Base-by-base conservation (phyloP, 2,888 invertebrate species). In the Shargacucullia verbasci region DNA sequence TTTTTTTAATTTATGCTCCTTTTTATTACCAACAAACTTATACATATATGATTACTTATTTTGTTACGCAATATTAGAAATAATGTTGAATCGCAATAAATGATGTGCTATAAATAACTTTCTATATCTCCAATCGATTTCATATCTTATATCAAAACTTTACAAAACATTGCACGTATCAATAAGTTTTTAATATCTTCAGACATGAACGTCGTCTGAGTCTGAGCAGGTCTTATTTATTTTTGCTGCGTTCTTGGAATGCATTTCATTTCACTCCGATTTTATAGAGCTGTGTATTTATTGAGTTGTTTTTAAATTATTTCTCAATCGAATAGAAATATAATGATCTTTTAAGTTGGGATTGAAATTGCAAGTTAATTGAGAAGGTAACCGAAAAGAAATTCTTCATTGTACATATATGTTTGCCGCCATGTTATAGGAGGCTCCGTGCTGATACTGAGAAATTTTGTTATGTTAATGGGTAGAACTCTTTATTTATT, bases 101-200 rank as follows among this genome's bases (percentile, higher is more conserved):
- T 20, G 2, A 29, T 8, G 29, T 29, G 2, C 20, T 20, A 20
- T 4, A 20, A 29, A 29, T 29, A 2, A 9, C 7, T 29, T 29
- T 6, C 7, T 29, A 29, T 29, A 1, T 29, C 11, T 46, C 13
- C 33, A 46, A 56, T 15, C 44, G 14, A 29, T 49, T 45, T 52
- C 15, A 55, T 20, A 29, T 13, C 29, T 29, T 27, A 20, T 33
- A 25, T 14, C 27, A 20, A 48, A 5, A 52, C 29, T 58, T 58
- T 14, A 35, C 31, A 56, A 65, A 43, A 35, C 65, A 10, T 40
- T 13, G 50, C 60, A 71, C 71, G 73, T 73, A 59, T 54, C 57
- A 49, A 66, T 59, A 70, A 65, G 49, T 59, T 63, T 66, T 59
- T 70, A 73, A 73, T 73, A 70, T 62, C 56, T 58, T 47, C 58